Base-by-base conservation (phyloP, 1,140 invertebrate species). In the Brachionus koreanus region DNA sequence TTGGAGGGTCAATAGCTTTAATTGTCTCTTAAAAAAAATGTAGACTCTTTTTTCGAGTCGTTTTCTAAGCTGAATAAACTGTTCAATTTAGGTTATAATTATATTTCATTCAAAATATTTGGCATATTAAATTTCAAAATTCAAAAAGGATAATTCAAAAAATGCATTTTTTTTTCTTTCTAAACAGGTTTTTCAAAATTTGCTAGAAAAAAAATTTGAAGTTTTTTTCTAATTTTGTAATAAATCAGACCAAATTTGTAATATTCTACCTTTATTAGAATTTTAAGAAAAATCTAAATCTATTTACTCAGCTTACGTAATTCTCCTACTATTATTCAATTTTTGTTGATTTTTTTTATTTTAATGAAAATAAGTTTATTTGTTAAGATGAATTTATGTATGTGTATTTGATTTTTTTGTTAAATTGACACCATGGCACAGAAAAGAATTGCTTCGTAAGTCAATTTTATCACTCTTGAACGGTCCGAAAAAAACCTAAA, bases 301-400 rank as follows among this genome's bases (percentile, higher is more conserved):
- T 57, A 57, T 57, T 57, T 57, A 57, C 19, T 57, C 7, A 23
- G 49, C 49, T 57, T 57, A 57, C 49, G 49, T 57, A 57, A 57
- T 57, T 16, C 49, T 16, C 49, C 5, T 23, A 57, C 49, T 57
- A 16, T 57, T 57, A 57, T 23, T 57, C 49, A 57, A 57, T 57
- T 57, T 57, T 57, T 57, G 49, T 57, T 57, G 49, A 57, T 57
- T 57, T 57, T 25, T 19, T 19, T 57, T n/a, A 57, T 57, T 57
- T 57, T 57, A 57, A 57, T 57, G 19, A 57, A 57, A 57, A 57
- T 57, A 57, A 57, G 49, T 57, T 57, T 57, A 57, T 57, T 57
- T 57, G 49, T 57, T 57, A 19, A 19, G 49, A 57, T 57, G 49
- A 16, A 57, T 19, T 19, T 49, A n/a, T 49, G 29, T 29, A 29